These are phyloP conservation scores for Gallirallus australis DNA, from an alignment of 2,797 vertebrate genomes.

Conservation along the genomic window DNA sequence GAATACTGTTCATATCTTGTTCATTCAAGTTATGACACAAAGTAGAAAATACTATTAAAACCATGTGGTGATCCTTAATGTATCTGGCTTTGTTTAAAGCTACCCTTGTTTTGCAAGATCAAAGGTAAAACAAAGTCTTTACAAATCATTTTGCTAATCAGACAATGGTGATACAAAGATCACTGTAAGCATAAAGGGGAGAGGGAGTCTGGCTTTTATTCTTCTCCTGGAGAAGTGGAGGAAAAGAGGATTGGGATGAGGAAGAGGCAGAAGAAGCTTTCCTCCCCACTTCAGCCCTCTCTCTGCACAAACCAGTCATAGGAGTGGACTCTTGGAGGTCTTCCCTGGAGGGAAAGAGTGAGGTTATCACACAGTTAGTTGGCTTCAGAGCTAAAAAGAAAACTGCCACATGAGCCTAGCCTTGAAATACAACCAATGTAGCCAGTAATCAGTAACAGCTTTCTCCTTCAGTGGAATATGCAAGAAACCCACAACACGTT, in stretches of 20 bases:
- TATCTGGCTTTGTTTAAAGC: slow-evolving; percentile 82
- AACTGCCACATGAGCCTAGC: neutral
- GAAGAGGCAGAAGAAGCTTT: neutral
- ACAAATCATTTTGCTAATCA: slow-evolving; percentile 81
- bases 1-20: slow-evolving; percentile 75
- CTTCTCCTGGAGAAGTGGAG: neutral
- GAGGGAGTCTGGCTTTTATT: neutral
- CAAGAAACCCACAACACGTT: slow-evolving; percentile 51
- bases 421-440: slow-evolving; percentile 16
- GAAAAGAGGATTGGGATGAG: neutral
- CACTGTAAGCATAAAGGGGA: slow-evolving; percentile 62
- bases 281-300: neutral
- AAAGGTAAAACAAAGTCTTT: slow-evolving; percentile 81
- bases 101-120: slow-evolving; percentile 78
- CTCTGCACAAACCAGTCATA: neutral
- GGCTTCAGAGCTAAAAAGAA: slow-evolving; percentile 29
- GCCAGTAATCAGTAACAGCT: slow-evolving; percentile 66
- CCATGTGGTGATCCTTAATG: slow-evolving; percentile 77
- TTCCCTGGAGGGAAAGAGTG: neutral
- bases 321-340: neutral
- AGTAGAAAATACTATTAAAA: slow-evolving; percentile 75
- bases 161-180: slow-evolving; percentile 73
- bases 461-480: slow-evolving; percentile 35
- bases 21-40: slow-evolving; percentile 76
- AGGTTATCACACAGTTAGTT: slow-evolving; percentile 12